Conservation (phyloP, 35 echinoderm and acorn worm species). For the Amphiura filiformis region DNA sequence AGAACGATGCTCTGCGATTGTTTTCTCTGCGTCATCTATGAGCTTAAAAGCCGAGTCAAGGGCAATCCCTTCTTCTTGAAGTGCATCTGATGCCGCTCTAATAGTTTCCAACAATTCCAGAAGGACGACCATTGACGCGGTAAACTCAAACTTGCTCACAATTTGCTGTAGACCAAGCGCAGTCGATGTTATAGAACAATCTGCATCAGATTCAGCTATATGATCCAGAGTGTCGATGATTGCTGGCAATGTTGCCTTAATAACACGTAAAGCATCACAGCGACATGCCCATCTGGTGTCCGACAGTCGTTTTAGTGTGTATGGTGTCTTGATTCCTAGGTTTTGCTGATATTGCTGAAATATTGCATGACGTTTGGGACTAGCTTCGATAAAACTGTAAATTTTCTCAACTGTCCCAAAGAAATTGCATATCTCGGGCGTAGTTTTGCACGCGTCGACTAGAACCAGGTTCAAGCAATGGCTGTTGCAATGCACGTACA, state of each 20-base stretch:
- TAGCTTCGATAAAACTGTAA: constrained; percentile 20
- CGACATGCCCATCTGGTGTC: constrained; percentile 14
- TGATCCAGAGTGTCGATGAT: neutral
- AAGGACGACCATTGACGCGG: neutral
- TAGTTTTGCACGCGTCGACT: constrained; percentile 27
- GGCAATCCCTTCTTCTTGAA: neutral
- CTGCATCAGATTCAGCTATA: constrained; percentile 19
- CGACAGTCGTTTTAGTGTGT: neutral
- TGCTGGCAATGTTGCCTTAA: constrained; percentile 12
- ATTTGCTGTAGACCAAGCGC: constrained; percentile 6
- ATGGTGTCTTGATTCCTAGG: neutral
- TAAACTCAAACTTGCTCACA: neutral
- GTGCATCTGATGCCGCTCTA: neutral
- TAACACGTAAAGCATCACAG: constrained; percentile 7
- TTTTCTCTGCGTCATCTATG: neutral
- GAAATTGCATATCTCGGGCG: neutral
- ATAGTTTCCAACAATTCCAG: neutral
- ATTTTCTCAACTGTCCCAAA: constrained; percentile 11
- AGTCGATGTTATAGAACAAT: neutral
- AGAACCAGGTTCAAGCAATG: constrained; percentile 35
- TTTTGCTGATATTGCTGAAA: constrained; percentile 13
- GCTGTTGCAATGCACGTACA: constrained; percentile 34
- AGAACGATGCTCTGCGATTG: no score
- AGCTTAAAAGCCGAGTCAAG: neutral
- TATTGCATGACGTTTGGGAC: constrained; percentile 13